A percentile compares a stretch with the other conserved stretches of the same genome.
These are phyloP conservation scores for Escarpia spicata DNA, from an alignment of 2,888 invertebrate species.

Conservation along the genomic window DNA sequence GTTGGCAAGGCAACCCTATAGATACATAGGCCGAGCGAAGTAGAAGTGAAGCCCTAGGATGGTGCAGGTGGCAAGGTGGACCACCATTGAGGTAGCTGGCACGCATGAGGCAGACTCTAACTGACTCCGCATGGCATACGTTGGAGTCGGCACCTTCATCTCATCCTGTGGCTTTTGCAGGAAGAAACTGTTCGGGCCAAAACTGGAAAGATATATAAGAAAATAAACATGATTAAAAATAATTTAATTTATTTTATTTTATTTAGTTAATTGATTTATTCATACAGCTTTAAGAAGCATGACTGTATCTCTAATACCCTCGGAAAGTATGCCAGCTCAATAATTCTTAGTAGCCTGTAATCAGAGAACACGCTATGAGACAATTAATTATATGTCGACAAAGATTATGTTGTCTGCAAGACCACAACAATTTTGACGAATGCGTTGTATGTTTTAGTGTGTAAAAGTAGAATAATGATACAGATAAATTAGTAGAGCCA, in stretches of 20 bases:
- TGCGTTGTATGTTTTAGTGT: too few species aligned
- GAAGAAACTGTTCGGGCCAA: slow-evolving; percentile 32
- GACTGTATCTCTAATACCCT: too few species aligned
- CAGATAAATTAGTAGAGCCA: too few species aligned
- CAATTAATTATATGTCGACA: too few species aligned
- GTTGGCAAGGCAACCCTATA: not conserved
- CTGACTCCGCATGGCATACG: not conserved
- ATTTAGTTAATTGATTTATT: not conserved
- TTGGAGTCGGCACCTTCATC: not conserved
- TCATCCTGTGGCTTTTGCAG: slow-evolving; percentile 22
- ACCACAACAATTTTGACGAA: too few species aligned
- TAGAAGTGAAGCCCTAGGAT: not conserved
- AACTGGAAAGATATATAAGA: slow-evolving; percentile 23
- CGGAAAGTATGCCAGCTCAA: too few species aligned
- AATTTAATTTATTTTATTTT: too few species aligned
- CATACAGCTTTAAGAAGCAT: not conserved
- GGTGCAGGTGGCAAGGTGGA: not conserved
- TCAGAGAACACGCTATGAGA: too few species aligned
- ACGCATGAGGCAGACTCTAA: not conserved
- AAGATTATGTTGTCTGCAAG: too few species aligned
- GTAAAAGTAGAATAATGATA: too few species aligned
- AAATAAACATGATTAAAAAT: not conserved
- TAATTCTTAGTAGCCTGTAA: too few species aligned
- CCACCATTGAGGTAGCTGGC: not conserved
- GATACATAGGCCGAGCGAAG: not conserved